Evolutionary conservation across 1,140 invertebrate species (phyloP), one percentile per base, ranked within the genome.

Genomic region (Himalopsyche phryganea): DNA sequence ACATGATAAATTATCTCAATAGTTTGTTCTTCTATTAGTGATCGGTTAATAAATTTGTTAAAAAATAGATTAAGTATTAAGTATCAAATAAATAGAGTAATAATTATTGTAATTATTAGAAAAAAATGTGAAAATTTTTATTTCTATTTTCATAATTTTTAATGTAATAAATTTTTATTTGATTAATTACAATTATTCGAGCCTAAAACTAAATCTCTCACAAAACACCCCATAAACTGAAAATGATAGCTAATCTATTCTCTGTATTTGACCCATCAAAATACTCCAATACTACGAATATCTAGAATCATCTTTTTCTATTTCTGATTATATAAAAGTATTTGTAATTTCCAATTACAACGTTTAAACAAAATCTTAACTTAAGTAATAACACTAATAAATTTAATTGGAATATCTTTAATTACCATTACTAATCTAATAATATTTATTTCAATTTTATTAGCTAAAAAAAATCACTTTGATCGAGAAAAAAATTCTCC

Each of bases 211-310:
- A n/a, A n/a, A n/a, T n/a, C n/a, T n/a, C n/a, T n/a, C n/a, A n/a
- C n/a, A n/a, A n/a, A n/a, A n/a, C n/a, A n/a, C n/a, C n/a, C n/a
- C n/a, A n/a, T n/a, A 60, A 61, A 70, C 60, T 70, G 74, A 79
- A 77, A 75, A 80, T 80, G 72, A 79, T 79, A 79, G 76, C 62
- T 69, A 80, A 80, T 70, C 68, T 80, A 73, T 80, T 80, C 71
- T 79, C 77, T 52, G 73, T 77, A 65, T 80, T 81, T 74, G 77
- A 80, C 47, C 78, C 78, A 1, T 68, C 69, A 58, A 70, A 19
- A 86, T 85, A 83, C 87, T 87, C 61, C 88, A 84, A 83, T 84
- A 87, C 73, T 88, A 88, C 79, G 81, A 87, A 49, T 84, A 88
- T 81, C 79, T 87, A 65, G 78, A 87, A 7, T 88, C 84, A 83